Base-by-base conservation (phyloP, 2,113 vertebrate species). In the Lagopus leucura region DNA sequence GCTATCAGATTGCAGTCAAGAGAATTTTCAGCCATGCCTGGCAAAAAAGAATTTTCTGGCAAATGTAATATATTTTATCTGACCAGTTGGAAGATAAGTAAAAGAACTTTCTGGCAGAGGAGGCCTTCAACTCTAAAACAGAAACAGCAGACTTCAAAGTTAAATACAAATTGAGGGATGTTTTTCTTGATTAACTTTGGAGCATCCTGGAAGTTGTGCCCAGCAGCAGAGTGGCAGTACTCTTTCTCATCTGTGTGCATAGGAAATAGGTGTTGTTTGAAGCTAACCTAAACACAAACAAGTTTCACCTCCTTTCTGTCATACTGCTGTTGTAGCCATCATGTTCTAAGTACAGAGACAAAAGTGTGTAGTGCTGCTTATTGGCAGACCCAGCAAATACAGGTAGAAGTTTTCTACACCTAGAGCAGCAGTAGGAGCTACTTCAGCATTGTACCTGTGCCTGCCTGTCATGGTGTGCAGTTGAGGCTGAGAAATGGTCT, bases 401-500 rank as follows among this genome's bases (percentile, higher is more conserved):
- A 30, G 77, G 15, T 74, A 32, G 57, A 45, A 91, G 52, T 43
- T 3, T 11, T 36, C 54, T 28, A 50, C 40, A 6, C 1, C 13
- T 13, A 25, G 38, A 25, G 19, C 14, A 66, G 85, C 36, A 57
- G 45, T 10, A 18, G 60, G 78, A 73, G 75, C 11, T 50, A 50
- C 36, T 28, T 80, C 42, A 3, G 1, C 1, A 25, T 12, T 76
- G 71, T 24, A 13, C 43, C 27, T 3, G 2, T 40, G 65, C 7
- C 80, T 45, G 70, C 42, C 21, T 57, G 34, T 64, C 0, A 0
- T 22, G 58, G 70, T 10, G 4, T 0, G 36, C 7, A 21, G 25
- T 48, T 9, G 34, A 32, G n/a, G 36, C 58, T 55, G 10, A 11
- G 42, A 30, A 55, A 11, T 6, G 34, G 28, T 32, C 52, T 57